Conservation (phyloP, 2,113 vertebrate genomes). For the Melanocharis versteri region DNA sequence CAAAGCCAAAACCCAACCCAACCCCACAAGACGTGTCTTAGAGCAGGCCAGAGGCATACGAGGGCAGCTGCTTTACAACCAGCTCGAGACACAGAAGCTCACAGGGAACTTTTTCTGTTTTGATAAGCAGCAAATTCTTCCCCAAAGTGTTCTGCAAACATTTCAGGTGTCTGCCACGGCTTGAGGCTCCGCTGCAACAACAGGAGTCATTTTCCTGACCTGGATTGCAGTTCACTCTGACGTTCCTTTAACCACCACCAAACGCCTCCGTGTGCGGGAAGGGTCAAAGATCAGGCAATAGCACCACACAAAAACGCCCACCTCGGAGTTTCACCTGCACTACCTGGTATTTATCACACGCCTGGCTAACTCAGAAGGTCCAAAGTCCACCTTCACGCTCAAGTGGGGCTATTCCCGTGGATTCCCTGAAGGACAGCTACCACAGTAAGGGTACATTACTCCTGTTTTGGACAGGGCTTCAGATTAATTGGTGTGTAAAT, state of each 20-base stretch:
- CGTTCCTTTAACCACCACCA: not conserved
- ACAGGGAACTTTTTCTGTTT: not conserved
- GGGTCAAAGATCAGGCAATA: not conserved
- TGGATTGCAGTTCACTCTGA: not conserved
- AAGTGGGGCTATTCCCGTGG: not conserved
- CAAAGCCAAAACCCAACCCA: not conserved
- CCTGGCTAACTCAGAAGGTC: not conserved
- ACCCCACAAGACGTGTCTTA: accelerated
- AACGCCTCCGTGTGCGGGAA: not conserved
- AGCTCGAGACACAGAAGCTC: not conserved
- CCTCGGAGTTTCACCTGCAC: not conserved
- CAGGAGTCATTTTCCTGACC: not conserved
- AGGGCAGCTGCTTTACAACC: not conserved
- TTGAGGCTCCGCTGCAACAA: not conserved
- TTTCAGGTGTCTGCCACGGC: not conserved
- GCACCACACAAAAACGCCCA: not conserved
- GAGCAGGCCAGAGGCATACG: accelerated
- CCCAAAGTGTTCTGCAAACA: not conserved
- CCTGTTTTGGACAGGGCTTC: not conserved
- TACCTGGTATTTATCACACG: not conserved
- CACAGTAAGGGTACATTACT: accelerated
- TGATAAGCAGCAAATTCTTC: not conserved
- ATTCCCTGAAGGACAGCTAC: not conserved
- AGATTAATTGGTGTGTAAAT: not conserved
- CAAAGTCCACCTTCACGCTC: not conserved